Base-by-base conservation (phyloP, 2,888 invertebrate species). In the Drosophila nr. perissopoda region DNA sequence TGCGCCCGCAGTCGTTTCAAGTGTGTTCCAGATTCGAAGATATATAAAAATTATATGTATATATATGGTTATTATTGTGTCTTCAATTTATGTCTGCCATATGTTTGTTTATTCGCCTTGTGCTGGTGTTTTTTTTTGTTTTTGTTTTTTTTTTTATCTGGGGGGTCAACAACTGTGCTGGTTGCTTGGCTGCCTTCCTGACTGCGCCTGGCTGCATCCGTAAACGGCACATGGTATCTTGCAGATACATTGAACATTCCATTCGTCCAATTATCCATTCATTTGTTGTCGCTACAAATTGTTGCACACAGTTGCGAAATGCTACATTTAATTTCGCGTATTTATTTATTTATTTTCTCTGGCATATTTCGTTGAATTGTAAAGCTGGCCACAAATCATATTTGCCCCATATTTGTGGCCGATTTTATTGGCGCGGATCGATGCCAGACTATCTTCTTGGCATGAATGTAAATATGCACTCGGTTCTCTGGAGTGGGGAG, bases 371-470 rank as follows among this genome's bases (percentile, higher is more conserved):
- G 62, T 72, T 66, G 83, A 68, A 79, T 74, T 79, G 75, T 82
- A 79, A 82, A 70, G 54, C 56, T 53, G 63, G 18, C 69, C 74
- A 79, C 82, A 79, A 79, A 82, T 79, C 82, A 79, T 59, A 82
- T 58, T 62, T 46, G 48, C 27, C 49, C 56, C 51, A 46, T 68
- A 59, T 83, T 67, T 36, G 60, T 67, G 82, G 57, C 68, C 71
- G 52, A 69, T 74, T 87, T 81, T 87, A 89, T 87, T 66, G 88
- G 58, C 61, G 60, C 70, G 81, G 85, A 85, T 74, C 74, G 89
- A 87, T 85, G 88, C 88, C 88, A 85, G 85, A 85, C 87, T 83
- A 90, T 89, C 88, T 86, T 65, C 64, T 72, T 81, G 79, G 89
- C 79, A 70, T 69, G 68, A 72, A 81, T 72, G 70, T 83, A 88